Conservation (phyloP, 2,888 invertebrate genomes). For the Ophion obscuratus region DNA sequence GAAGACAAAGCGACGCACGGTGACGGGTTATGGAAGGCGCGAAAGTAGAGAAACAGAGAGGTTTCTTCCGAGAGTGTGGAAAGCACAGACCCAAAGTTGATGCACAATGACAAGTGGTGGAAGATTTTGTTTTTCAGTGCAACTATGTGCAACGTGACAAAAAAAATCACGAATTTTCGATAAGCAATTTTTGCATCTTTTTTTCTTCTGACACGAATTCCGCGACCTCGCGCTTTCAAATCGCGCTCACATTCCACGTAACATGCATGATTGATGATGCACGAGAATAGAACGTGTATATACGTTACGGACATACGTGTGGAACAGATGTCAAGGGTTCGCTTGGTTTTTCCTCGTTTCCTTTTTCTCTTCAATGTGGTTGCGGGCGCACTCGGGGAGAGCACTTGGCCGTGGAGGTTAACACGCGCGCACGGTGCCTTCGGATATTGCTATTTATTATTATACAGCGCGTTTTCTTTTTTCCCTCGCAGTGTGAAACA, state of each 20-base stretch:
- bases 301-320: conserved; percentile 31
- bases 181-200: background rate
- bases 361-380: conserved; percentile 2
- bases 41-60: too few species aligned
- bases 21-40: too few species aligned
- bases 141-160: background rate
- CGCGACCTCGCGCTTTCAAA: background rate
- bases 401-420: conserved; percentile 27
- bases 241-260: background rate
- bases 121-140: background rate
- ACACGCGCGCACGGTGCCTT: conserved; percentile 12
- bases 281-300: conserved; percentile 59
- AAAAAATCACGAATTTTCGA: background rate
- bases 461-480: background rate
- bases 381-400: background rate
- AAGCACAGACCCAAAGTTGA: too few species aligned
- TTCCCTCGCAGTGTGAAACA: background rate
- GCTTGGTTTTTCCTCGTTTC: conserved; percentile 1
- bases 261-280: conserved; percentile 34
- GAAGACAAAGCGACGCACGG: background rate
- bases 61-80: too few species aligned
- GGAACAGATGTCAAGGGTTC: conserved; percentile 44
- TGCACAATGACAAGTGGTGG: too few species aligned
- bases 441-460: background rate
- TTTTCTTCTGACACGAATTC: background rate